Conservation (phyloP, 2,888 invertebrate genomes). For the Pardosa pseudoannulata region DNA sequence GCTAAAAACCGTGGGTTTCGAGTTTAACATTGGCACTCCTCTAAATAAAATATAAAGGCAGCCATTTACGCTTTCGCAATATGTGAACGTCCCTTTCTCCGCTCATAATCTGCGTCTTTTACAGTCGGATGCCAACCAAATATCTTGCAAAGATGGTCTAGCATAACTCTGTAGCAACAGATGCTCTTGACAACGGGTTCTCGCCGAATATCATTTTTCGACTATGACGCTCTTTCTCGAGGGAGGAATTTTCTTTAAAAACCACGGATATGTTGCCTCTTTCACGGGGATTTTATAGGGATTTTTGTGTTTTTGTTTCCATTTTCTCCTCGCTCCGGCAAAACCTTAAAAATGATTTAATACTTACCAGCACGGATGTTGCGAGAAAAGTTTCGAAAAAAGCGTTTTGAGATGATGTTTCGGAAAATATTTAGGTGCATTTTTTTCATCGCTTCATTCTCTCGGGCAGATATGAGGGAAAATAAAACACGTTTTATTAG, state of each 20-base stretch:
- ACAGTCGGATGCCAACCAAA: conserved; percentile 71
- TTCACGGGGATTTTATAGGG: conserved; percentile 1
- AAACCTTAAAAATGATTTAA: background rate
- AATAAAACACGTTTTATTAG: too few species aligned
- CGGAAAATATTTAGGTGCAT: background rate
- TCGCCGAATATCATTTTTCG: conserved; percentile 47
- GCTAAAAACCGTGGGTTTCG: too few species aligned
- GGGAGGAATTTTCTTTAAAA: conserved; percentile 4
- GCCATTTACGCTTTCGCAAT: conserved; percentile 20
- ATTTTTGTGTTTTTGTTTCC: conserved; percentile 8
- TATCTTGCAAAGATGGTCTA: conserved; percentile 70
- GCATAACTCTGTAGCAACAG: conserved; percentile 70
- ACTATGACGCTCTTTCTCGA: conserved; percentile 9
- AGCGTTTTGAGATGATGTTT: background rate
- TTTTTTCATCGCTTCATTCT: background rate
- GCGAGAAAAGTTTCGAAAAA: background rate
- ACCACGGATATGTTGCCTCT: conserved; percentile 2
- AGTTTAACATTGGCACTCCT: too few species aligned
- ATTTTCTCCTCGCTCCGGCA: background rate
- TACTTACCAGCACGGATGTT: background rate
- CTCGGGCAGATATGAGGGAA: too few species aligned
- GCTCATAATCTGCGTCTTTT: conserved; percentile 42
- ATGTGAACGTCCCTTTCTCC: conserved; percentile 12
- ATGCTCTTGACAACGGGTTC: conserved; percentile 65
- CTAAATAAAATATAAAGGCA: too few species aligned